Conservation (phyloP, 2,888 invertebrate genomes). For the Gonocerus acuteangulatus region DNA sequence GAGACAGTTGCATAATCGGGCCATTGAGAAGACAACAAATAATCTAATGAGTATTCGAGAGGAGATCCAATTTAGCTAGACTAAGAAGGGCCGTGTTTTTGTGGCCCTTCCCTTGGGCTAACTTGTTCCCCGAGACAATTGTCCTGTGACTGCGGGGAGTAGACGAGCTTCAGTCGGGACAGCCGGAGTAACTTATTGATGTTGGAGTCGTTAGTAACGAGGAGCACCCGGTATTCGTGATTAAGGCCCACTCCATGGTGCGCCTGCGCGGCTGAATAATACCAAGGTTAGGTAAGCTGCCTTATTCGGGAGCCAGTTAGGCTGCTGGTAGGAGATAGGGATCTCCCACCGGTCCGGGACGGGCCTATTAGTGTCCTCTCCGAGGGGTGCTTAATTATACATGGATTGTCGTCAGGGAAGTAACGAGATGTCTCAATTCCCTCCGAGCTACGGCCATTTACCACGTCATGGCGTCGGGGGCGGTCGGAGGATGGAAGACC, state of each 20-base stretch:
- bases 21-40: too few species aligned
- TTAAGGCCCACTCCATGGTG: background rate
- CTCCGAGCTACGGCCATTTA: background rate
- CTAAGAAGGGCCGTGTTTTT: too few species aligned
- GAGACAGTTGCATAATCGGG: too few species aligned
- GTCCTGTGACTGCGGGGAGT: too few species aligned
- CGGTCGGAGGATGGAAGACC: background rate
- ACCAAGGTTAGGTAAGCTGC: too few species aligned
- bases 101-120: too few species aligned
- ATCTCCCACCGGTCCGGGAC: background rate
- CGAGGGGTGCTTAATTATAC: slow-evolving; percentile 9
- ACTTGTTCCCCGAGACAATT: too few species aligned
- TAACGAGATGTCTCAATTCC: slow-evolving; percentile 21
- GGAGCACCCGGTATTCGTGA: background rate
- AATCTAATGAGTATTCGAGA: too few species aligned
- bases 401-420: slow-evolving; percentile 14
- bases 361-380: slow-evolving; percentile 6
- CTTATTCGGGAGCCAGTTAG: too few species aligned
- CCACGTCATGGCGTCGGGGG: slow-evolving; percentile 10
- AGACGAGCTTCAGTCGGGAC: background rate
- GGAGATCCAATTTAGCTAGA: too few species aligned
- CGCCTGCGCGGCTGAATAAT: too few species aligned
- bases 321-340: too few species aligned
- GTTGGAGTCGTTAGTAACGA: background rate
- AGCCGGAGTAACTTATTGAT: background rate